Conservation (phyloP, 2,888 invertebrate genomes). For the Tuberolachnus salignus region DNA sequence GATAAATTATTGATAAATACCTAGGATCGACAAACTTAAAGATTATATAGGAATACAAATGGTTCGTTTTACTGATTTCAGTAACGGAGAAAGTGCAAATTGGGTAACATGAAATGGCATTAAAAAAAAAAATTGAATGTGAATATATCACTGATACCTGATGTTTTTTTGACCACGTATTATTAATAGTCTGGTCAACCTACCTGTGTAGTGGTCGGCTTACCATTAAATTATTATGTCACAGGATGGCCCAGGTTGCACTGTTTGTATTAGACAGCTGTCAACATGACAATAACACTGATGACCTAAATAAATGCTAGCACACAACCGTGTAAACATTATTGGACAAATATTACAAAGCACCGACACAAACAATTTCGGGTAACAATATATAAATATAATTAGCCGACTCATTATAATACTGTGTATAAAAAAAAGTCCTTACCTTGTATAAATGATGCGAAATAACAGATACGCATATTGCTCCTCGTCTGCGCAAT, state of each 20-base stretch:
- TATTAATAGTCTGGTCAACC: not conserved
- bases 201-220: not conserved
- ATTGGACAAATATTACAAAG: not conserved
- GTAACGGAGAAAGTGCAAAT: too few species aligned
- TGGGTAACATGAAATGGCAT: not conserved
- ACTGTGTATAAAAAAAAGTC: not conserved
- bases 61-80: too few species aligned
- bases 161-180: not conserved
- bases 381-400: not conserved
- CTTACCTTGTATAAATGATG: slow-evolving; percentile 33
- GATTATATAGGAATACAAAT: too few species aligned
- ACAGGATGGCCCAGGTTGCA: not conserved
- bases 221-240: not conserved
- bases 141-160: not conserved
- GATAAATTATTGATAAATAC: not conserved
- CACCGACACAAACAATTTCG: not conserved
- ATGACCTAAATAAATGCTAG: not conserved
- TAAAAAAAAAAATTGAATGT: not conserved
- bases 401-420: not conserved
- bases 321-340: not conserved
- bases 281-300: not conserved
- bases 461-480: slow-evolving; percentile 45
- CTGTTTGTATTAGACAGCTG: not conserved
- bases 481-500: slow-evolving; percentile 56
- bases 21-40: too few species aligned